A percentile compares a stretch with the other conserved stretches of the same genome.
phyloP scores from a whole-genome alignment of 23 tunicate species.

The Oikopleura albicans region DNA sequence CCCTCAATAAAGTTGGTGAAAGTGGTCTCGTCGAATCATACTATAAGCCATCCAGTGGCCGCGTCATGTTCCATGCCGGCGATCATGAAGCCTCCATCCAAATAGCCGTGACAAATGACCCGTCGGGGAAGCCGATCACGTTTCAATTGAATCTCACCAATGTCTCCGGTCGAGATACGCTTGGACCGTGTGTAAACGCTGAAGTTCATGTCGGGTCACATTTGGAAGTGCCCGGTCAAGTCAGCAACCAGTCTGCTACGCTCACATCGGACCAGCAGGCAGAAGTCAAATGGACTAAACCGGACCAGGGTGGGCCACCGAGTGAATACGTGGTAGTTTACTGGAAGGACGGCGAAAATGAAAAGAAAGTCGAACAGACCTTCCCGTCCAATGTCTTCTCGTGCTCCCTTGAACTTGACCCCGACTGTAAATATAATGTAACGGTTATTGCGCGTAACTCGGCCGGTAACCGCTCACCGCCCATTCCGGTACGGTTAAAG shows the following conservation, averaged over 20 bases:
- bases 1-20: too few species aligned
- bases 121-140: conserved; percentile 11
- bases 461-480: neutral
- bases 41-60: neutral
- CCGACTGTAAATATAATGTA: neutral
- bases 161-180: conserved; percentile 17
- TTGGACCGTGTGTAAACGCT: conserved; percentile 5
- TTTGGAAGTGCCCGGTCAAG: conserved; percentile 16
- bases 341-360: neutral
- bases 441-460: conserved; percentile 17
- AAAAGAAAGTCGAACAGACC: neutral
- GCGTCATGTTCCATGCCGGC: neutral
- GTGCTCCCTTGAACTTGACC: neutral
- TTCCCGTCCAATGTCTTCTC: neutral
- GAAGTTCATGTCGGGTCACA: conserved; percentile 1
- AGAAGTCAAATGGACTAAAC: neutral
- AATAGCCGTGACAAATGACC: conserved; percentile 17
- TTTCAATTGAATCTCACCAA: neutral
- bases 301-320: neutral
- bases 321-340: conserved; percentile 10
- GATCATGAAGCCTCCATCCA: conserved; percentile 11
- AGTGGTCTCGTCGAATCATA: neutral
- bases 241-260: neutral
- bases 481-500: neutral
- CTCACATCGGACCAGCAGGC: neutral